Evolutionary conservation across 1,140 invertebrate genomes (phyloP), one percentile per base, ranked within the genome.

Genomic region (Riptortus pedestris): DNA sequence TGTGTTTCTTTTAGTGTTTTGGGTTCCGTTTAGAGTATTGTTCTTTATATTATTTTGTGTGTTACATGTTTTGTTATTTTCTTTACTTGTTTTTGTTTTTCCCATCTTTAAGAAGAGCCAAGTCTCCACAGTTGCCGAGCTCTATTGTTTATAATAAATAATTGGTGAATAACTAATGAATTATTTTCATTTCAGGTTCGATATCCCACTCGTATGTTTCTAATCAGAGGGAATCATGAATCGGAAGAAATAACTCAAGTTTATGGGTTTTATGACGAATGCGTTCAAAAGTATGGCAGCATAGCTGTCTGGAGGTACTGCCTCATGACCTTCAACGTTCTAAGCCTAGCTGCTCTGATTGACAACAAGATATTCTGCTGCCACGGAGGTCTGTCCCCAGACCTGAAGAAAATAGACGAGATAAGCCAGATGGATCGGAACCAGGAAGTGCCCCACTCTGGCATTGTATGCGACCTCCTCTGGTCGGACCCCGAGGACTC

Each of bases 221-320:
- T 99, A 69, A 94, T 96, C 67, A 81, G 94, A 71, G 94, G 94
- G 18, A 97, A 97, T 74, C 94, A 97, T 71, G 94, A 97, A 77
- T 95, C 91, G 52, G 79, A 96, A 71, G 96, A 99, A 79, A 99
- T 99, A 61, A 99, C 97, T 47, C 96, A 99, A 81, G 96, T 99
- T 11, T 99, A 99, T 78, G 96, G 96, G 12, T 99, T 99, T 78
- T 99, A 99, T 77, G 97, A 99, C 77, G 97, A 99, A 79, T 99
- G 96, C 75, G 77, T 98, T 64, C 82, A 96, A 68, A 99, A 99
- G 81, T 99, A 99, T 79, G 96, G 96, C 18, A 96, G 91, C 55
- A 93, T 94, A 62, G 94, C 90, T 65, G 97, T 99, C 2, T 99
- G 97, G 97, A 83, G 94, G 72, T 96, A 96, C 73, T 99, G 95